Evolutionary conservation across 2,797 vertebrate genomes (phyloP).

Genomic region (Anguilla anguilla): DNA sequence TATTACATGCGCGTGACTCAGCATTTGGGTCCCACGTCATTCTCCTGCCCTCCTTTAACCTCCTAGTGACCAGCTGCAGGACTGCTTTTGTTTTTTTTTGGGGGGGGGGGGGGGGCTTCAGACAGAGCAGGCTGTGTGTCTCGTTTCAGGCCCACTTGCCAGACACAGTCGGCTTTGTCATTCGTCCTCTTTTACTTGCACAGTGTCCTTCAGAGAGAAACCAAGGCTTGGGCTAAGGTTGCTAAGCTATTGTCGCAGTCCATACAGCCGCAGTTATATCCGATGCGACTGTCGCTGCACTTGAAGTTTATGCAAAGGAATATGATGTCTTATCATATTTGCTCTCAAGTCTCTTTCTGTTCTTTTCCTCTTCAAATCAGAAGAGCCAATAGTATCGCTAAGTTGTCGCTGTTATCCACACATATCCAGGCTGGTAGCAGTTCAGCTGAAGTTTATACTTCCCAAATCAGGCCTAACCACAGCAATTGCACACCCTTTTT

Average conservation of each 20-base stretch:
- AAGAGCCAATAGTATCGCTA: neutral
- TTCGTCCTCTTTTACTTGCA: too few species aligned
- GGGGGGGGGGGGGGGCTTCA: neutral
- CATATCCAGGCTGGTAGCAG: neutral
- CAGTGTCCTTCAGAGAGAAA: neutral
- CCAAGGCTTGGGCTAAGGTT: neutral
- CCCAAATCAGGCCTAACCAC: neutral
- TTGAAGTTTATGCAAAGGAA: neutral
- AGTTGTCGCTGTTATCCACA: neutral
- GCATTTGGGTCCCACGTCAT: neutral
- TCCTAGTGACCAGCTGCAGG: neutral
- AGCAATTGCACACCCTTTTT: too few species aligned
- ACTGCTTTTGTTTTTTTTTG: neutral
- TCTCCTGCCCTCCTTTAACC: neutral
- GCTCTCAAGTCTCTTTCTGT: neutral
- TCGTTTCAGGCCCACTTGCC: neutral
- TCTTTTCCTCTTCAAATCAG: neutral
- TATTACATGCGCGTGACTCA: neutral
- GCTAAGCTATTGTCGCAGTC: neutral
- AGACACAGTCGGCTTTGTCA: constrained; percentile 14
- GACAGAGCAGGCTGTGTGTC: neutral
- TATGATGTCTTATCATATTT: neutral
- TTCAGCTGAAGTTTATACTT: neutral
- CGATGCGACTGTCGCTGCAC: neutral
- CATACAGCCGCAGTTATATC: neutral